Evolutionary conservation across 2,113 vertebrate species (phyloP), one percentile per base, ranked within the genome.

Genomic region (Beaufortia kweichowensis): DNA sequence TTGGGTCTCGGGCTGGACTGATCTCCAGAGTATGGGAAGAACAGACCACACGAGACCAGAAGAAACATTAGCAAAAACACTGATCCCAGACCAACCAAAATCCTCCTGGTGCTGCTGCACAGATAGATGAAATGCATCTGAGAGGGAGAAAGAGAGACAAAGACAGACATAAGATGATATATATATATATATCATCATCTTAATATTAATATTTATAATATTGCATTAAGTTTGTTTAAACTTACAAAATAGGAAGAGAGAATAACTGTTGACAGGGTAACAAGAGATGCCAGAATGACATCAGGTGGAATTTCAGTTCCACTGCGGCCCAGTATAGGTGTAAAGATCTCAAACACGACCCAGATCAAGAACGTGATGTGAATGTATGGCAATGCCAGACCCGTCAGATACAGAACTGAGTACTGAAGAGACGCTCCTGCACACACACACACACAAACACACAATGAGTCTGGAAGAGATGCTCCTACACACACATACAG

Each of bases 271-370:
- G 91, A 87, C 61, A 91, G 68, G 60, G 94, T 94, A 79, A 96
- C 87, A 64, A 98, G 88, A 75, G 91, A 87, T 26, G 95, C 95
- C 84, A 98, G 76, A 41, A 98, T 92, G 73, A 95, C 74, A 68
- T 99, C 97, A 0, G 97, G 95, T 14, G 93, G 95, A 35, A 97
- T 95, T 88, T 98, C 95, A 0, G 96, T 95, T 72, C 96, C 96
- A 19, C 95, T 98, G 75, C 96, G 95, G 6, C 97, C 97, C 87
- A 98, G 92, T 75, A 98, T 96, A 63, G 97, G 97, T 0, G 94
- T 94, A 81, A 99, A 97, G 90, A 99, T 97, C 88, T 98, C 97
- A 89, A 98, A 98, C 39, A 98, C 91, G 33, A 95, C 92, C 95
- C 96, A 98, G 82, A 95, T 94, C 72, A 98, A 92, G 83, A 98